Percentiles rank a stretch among this genome's conserved stretches.
Conservation (phyloP, 2,888 invertebrate genomes). For the Tipula confusa region DNA sequence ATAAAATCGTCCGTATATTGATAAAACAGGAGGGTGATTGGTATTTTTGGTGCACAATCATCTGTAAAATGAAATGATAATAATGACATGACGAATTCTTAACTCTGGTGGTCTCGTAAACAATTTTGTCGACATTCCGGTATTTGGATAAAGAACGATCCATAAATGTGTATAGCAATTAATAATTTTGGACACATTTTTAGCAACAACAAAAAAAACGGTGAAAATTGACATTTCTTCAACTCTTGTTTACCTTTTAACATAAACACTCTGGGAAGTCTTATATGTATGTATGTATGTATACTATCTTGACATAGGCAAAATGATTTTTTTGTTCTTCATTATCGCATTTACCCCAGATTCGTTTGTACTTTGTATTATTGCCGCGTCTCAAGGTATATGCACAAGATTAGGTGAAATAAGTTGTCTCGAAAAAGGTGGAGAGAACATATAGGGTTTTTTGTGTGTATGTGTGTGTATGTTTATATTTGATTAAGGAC, state of each 20-base stretch:
- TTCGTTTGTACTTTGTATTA: background rate
- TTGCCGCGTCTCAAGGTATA: background rate
- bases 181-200: background rate
- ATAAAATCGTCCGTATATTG: background rate
- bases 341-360: background rate
- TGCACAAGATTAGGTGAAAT: background rate
- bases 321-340: background rate
- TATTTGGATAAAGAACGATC: background rate
- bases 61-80: background rate
- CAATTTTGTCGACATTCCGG: background rate
- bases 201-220: no score
- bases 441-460: background rate
- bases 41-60: background rate
- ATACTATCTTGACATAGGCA: background rate
- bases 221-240: constrained; percentile 12
- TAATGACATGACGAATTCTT: background rate
- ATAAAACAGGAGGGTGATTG: constrained; percentile 4
- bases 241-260: background rate
- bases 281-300: no score
- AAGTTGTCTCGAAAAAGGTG: constrained; percentile 21
- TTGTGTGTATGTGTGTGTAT: background rate
- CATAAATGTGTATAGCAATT: background rate
- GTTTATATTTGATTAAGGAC: background rate
- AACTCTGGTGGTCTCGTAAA: background rate
- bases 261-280: background rate